A percentile compares a stretch with the other conserved stretches of the same genome.
Evolutionary conservation across 2,888 invertebrate genomes (phyloP).

Genomic region (Caenorhabditis virilis): DNA sequence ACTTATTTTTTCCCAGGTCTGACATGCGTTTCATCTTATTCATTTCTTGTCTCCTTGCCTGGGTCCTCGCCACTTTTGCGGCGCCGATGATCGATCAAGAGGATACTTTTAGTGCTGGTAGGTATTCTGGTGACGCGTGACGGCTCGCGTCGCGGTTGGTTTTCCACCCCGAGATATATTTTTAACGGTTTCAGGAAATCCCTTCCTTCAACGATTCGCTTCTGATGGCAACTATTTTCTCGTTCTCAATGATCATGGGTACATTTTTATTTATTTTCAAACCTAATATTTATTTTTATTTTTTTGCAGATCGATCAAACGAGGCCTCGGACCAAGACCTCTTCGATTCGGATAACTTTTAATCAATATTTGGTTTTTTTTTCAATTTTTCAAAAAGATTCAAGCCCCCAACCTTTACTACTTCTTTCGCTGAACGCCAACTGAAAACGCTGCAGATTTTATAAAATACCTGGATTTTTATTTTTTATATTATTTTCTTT

Average conservation of each 20-base stretch:
- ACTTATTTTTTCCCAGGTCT: no score
- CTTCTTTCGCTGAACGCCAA: no score
- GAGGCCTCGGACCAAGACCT: constrained; percentile 56
- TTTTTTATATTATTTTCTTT: no score
- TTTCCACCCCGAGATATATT: no score
- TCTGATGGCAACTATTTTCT: constrained; percentile 25
- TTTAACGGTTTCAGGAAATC: constrained; percentile 48
- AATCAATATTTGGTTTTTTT: not conserved
- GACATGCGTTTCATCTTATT: constrained; percentile 33
- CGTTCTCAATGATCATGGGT: constrained; percentile 40
- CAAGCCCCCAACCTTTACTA: no score
- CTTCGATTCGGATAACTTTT: constrained; percentile 49
- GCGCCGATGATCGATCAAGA: constrained; percentile 31
- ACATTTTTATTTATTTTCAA: not conserved
- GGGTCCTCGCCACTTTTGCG: constrained; percentile 39
- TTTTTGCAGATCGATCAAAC: constrained; percentile 34
- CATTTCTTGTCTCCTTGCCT: constrained; percentile 41
- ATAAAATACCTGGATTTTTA: no score
- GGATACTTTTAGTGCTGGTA: constrained; percentile 31
- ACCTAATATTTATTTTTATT: not conserved
- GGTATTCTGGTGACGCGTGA: not conserved
- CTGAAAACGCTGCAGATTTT: no score
- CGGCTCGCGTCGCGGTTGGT: not conserved
- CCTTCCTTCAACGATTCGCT: constrained; percentile 39
- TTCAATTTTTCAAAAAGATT: not conserved